Evolutionary conservation across 2,888 invertebrate species (phyloP).

Genomic region (Xestoiulus laeticollis): DNA sequence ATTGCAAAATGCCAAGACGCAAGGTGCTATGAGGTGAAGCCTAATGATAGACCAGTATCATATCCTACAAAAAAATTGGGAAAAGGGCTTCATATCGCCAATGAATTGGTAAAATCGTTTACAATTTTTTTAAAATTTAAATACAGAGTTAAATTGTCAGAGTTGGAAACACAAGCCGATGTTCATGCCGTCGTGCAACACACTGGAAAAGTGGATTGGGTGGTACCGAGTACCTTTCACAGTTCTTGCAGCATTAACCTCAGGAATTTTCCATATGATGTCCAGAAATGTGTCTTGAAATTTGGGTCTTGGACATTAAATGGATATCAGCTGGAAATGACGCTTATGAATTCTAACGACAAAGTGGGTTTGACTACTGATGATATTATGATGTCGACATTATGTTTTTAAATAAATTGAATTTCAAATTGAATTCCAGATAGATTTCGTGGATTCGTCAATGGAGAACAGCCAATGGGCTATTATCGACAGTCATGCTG

Average conservation of each 20-base stretch:
- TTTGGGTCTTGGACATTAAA: slow-evolving; percentile 48
- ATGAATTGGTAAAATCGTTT: neutral
- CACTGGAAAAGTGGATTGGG: slow-evolving; percentile 49
- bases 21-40: no score
- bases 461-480: slow-evolving; percentile 53
- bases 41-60: no score
- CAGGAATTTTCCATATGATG: slow-evolving; percentile 50
- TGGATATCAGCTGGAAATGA: slow-evolving; percentile 48
- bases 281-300: slow-evolving; percentile 47
- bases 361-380: neutral
- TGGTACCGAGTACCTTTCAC: slow-evolving; percentile 49
- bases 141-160: slow-evolving; percentile 45
- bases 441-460: slow-evolving; percentile 18
- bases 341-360: neutral
- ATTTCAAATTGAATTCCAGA: neutral
- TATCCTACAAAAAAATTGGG: no score
- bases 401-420: neutral
- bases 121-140: neutral
- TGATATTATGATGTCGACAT: neutral
- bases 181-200: neutral
- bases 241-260: slow-evolving; percentile 50
- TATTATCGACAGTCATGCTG: slow-evolving; percentile 3
- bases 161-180: slow-evolving; percentile 29
- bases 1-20: no score
- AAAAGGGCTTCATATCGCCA: neutral